Base-by-base conservation (phyloP, 2,113 vertebrate species). In the Lycaon pictus region DNA sequence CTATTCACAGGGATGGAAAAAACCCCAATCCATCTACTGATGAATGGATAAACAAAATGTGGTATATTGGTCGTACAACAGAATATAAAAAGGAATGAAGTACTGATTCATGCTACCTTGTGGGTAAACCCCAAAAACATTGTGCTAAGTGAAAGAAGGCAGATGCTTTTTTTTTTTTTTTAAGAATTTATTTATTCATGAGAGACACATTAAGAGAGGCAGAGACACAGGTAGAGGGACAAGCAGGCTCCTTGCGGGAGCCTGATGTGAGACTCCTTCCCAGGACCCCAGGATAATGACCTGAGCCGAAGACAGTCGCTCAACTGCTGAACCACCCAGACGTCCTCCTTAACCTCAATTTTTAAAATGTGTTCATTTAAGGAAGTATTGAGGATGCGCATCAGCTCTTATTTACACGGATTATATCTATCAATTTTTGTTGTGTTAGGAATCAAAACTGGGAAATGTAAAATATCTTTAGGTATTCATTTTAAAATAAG, bases 51-150 rank as follows among this genome's bases (percentile, higher is more conserved):
- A 55, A 55, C 51, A 32, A 77, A 32, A 53, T 32, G 20, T 17
- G 12, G 10, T 3, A 0, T n/a, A 32, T 12, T 9, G 2, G 32
- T 20, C 10, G 10, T 22, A 22, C 29, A 55, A 79, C 3, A 29
- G 76, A 32, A 17, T 32, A 20, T 20, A 55, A 53, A 17, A 53
- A 12, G 16, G 51, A 79, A 32, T 55, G 29, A 55, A n/a, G 16
- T 53, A 2, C 29, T 32, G 76, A 11, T 22, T 55, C 10, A 2
- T 79, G 29, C 29, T 32, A 53, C 5, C 27, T 12, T 53, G 48
- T 19, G 48, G 37, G 48, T 19, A 48, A 79, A 29, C 27, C 48
- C 53, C 48, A 79, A 29, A 77, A 79, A 79, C 48, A 6, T 55
- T 7, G 29, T 32, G 51, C 51, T 55, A 11, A 32, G 27, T n/a